These are phyloP conservation scores for Gobiocypris rarus DNA, from an alignment of 2,113 vertebrate species.

Conservation along the genomic window DNA sequence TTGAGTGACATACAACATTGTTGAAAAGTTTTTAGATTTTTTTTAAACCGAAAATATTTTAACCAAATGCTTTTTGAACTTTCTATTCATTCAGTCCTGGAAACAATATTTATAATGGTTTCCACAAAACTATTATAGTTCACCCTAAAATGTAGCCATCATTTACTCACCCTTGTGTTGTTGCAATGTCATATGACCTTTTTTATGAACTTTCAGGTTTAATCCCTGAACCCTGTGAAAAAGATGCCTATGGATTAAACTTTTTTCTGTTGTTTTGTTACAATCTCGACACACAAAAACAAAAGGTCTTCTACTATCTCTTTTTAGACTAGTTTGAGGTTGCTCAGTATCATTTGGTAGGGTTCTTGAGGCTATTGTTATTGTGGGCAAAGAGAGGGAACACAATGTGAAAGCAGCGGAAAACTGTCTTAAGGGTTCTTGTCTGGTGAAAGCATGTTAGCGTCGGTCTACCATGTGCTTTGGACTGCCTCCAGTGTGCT, in stretches of 20 bases:
- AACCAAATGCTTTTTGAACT: background rate
- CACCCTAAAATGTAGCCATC: too few relatives aligned
- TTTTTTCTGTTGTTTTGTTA: too few relatives aligned
- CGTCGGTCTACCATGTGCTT: constrained; percentile 41
- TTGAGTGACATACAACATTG: background rate
- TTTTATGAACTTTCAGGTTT: too few relatives aligned
- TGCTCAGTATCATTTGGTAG: background rate
- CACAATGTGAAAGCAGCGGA: constrained; percentile 26
- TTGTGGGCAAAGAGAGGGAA: constrained; percentile 33
- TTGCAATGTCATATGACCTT: too few relatives aligned
- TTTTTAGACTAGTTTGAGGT: background rate
- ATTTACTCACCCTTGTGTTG: too few relatives aligned
- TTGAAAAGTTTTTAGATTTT: background rate
- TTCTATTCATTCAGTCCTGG: too few relatives aligned
- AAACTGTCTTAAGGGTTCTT: constrained; percentile 34
- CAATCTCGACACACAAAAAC: background rate
- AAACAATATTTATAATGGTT: too few relatives aligned
- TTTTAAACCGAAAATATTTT: too few relatives aligned
- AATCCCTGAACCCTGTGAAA: too few relatives aligned
- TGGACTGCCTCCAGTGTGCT: constrained; percentile 62
- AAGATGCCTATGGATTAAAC: too few relatives aligned
- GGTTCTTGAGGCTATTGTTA: constrained; percentile 24
- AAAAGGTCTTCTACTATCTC: background rate
- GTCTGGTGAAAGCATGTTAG: constrained; percentile 36
- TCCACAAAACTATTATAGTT: too few relatives aligned